These are phyloP conservation scores for Apamea epomidion DNA, from an alignment of 2,888 invertebrate species.

Conservation along the genomic window DNA sequence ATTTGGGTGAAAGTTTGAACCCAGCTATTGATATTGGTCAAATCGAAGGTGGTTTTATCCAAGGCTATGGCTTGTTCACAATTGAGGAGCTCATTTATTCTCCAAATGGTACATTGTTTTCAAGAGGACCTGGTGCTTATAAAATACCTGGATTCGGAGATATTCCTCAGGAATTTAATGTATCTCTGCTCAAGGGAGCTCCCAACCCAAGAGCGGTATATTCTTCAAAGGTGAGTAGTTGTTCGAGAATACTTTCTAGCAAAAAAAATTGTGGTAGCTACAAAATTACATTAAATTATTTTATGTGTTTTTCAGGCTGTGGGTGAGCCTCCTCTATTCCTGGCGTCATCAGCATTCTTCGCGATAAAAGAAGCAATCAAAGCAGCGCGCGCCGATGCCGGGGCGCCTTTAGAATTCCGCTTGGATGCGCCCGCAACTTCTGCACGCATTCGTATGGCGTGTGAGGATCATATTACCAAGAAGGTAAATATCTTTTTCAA, in stretches of 20 bases:
- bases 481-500: conserved; percentile 89
- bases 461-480: conserved; percentile 95
- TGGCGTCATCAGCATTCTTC: conserved; percentile 96
- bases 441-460: conserved; percentile 97
- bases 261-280: neutral
- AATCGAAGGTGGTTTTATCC: conserved; percentile 98
- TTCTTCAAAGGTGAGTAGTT: conserved; percentile 95
- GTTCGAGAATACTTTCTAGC: neutral
- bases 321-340: conserved; percentile 98
- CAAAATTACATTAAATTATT: neutral
- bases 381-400: conserved; percentile 94
- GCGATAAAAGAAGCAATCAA: conserved; percentile 97
- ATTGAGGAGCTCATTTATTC: conserved; percentile 97
- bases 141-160: conserved; percentile 98
- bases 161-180: conserved; percentile 97
- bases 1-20: conserved; percentile 98
- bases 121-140: conserved; percentile 97
- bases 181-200: conserved; percentile 96
- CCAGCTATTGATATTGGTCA: conserved; percentile 99
- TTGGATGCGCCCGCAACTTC: conserved; percentile 97
- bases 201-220: conserved; percentile 97
- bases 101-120: conserved; percentile 94
- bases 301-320: conserved; percentile 92
- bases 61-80: conserved; percentile 98
- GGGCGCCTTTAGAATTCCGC: conserved; percentile 90